These are phyloP conservation scores for Camponotus vicinus DNA, from an alignment of 1,140 invertebrate species.

Conservation along the genomic window DNA sequence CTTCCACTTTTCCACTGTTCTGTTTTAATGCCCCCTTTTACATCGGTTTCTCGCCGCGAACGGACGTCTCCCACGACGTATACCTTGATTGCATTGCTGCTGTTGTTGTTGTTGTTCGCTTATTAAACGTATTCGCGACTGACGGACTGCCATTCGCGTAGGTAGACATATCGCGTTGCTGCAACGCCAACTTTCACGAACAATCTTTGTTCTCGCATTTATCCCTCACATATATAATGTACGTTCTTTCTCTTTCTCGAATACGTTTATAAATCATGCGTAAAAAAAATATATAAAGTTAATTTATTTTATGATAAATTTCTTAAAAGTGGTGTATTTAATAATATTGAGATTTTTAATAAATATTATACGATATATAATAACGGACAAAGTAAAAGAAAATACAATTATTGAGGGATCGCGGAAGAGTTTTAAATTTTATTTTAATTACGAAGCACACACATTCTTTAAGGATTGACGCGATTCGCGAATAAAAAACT, in stretches of 20 bases:
- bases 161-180: constrained; percentile 49
- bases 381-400: not conserved
- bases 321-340: too few species aligned
- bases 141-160: constrained; percentile 42
- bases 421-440: not conserved
- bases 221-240: not conserved
- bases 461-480: not conserved
- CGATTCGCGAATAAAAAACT: not conserved
- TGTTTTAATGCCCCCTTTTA: constrained; percentile 22
- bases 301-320: constrained; percentile 11
- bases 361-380: not conserved
- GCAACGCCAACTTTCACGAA: constrained; percentile 34
- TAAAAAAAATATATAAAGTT: not conserved
- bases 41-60: not conserved
- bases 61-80: constrained; percentile 53
- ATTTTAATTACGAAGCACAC: not conserved
- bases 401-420: not conserved
- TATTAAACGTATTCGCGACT: constrained; percentile 42
- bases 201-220: constrained; percentile 48
- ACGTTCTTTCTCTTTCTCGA: not conserved
- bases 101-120: constrained; percentile 34
- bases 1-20: constrained; percentile 30
- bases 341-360: too few species aligned
- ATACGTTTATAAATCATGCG: not conserved
- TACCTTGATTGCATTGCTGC: not conserved